These are phyloP conservation scores for Mermis nigrescens DNA, from an alignment of 2,888 invertebrate genomes.

Conservation along the genomic window DNA sequence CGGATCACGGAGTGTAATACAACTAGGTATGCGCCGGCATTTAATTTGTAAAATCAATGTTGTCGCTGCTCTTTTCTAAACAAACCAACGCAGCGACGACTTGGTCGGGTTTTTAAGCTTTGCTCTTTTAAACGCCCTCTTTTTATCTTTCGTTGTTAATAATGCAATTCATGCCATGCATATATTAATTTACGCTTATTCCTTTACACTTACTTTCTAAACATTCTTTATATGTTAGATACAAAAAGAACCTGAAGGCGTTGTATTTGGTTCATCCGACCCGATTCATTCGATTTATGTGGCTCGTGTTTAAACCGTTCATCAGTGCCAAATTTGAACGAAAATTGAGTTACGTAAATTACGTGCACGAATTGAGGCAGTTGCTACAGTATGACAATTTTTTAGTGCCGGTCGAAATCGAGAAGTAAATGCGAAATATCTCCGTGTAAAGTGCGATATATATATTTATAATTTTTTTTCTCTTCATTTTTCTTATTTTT, in stretches of 20 bases:
- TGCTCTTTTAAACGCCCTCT: no score
- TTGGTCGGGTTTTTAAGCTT: no score
- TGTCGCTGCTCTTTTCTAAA: no score
- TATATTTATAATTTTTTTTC: background rate
- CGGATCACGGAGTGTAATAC: no score
- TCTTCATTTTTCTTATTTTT: no score
- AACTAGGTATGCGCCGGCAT: no score
- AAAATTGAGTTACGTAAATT: slow-evolving; percentile 92
- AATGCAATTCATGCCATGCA: no score
- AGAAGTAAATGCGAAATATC: slow-evolving; percentile 78
- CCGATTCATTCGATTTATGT: slow-evolving; percentile 78
- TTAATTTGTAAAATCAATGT: no score
- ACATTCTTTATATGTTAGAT: slow-evolving; percentile 38
- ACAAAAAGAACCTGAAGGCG: slow-evolving; percentile 95
- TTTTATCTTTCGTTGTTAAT: no score
- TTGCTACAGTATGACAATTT: slow-evolving; percentile 55
- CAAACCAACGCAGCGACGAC: no score
- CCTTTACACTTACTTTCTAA: no score
- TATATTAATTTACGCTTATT: no score
- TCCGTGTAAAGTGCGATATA: background rate
- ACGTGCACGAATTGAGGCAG: slow-evolving; percentile 70
- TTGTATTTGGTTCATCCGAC: slow-evolving; percentile 95
- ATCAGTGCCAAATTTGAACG: slow-evolving; percentile 95
- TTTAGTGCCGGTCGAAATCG: slow-evolving; percentile 66
- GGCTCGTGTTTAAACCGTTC: slow-evolving; percentile 81